phyloP scores from a whole-genome alignment of 2,797 vertebrate genomes.

The Morus bassanus region DNA sequence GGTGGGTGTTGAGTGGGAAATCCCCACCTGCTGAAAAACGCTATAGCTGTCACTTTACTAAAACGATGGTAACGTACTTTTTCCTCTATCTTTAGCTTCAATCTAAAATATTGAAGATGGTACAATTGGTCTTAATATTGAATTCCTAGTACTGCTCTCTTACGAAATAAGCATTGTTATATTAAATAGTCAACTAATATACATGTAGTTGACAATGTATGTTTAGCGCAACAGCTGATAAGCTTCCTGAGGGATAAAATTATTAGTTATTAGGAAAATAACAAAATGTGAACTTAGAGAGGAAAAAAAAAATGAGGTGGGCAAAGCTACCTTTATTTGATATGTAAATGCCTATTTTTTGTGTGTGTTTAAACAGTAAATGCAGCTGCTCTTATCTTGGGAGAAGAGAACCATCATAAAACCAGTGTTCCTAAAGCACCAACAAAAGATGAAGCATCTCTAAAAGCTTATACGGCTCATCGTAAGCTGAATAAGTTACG shows the following conservation, averaged over 20 bases:
- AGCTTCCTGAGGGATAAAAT: neutral
- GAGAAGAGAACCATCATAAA: slow-evolving; percentile 75
- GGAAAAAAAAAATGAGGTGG: neutral
- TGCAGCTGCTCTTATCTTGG: slow-evolving; percentile 83
- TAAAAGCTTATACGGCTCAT: slow-evolving; percentile 87
- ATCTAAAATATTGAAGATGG: neutral
- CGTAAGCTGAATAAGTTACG: slow-evolving; percentile 88
- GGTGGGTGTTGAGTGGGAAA: neutral
- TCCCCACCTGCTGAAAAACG: neutral
- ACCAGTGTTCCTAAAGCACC: slow-evolving; percentile 85
- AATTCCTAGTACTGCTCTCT: neutral
- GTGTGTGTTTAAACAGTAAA: slow-evolving; percentile 76
- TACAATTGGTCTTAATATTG: neutral
- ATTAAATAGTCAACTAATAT: neutral
- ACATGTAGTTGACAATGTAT: neutral
- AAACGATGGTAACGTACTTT: neutral
- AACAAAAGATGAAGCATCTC: slow-evolving; percentile 92
- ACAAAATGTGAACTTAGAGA: neutral
- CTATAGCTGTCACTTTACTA: neutral
- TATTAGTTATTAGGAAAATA: neutral
- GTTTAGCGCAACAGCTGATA: neutral
- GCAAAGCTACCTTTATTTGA: neutral
- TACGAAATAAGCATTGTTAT: neutral
- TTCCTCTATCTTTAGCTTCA: neutral
- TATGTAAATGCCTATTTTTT: neutral